phyloP scores from a whole-genome alignment of 2,113 vertebrate species.

The Epinephelus cyanopodus region DNA sequence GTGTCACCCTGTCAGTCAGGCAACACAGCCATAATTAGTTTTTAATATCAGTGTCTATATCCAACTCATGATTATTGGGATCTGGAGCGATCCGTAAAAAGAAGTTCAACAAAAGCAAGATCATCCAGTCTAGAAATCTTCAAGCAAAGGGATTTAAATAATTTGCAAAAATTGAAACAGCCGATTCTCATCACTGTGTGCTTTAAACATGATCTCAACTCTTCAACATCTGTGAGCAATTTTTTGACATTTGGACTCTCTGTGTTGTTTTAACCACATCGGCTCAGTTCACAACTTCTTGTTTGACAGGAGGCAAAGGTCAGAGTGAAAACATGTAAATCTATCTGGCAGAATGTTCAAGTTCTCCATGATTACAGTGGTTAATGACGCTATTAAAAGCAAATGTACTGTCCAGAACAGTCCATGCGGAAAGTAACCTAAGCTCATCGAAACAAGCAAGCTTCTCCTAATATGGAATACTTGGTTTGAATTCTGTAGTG shows the following conservation, averaged over 20 bases:
- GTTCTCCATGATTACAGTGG: not conserved
- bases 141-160: not conserved
- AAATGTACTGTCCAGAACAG: not conserved
- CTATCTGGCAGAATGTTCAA: not conserved
- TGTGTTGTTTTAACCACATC: constrained; percentile 6
- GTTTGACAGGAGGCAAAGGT: not conserved
- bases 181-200: not conserved
- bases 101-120: not conserved
- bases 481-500: not conserved
- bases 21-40: not conserved
- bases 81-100: no score
- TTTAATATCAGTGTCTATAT: not conserved
- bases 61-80: not conserved
- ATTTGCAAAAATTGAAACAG: not conserved
- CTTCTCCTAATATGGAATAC: not conserved
- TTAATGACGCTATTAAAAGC: not conserved
- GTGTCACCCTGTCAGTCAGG: not conserved
- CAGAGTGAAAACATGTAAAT: not conserved
- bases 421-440: not conserved
- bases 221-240: not conserved
- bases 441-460: not conserved
- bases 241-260: not conserved
- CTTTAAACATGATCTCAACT: not conserved
- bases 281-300: not conserved
- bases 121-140: not conserved